Evolutionary conservation across 1,140 invertebrate species (phyloP), one percentile per base, ranked within the genome.

Genomic region (Scylla paramamosain): DNA sequence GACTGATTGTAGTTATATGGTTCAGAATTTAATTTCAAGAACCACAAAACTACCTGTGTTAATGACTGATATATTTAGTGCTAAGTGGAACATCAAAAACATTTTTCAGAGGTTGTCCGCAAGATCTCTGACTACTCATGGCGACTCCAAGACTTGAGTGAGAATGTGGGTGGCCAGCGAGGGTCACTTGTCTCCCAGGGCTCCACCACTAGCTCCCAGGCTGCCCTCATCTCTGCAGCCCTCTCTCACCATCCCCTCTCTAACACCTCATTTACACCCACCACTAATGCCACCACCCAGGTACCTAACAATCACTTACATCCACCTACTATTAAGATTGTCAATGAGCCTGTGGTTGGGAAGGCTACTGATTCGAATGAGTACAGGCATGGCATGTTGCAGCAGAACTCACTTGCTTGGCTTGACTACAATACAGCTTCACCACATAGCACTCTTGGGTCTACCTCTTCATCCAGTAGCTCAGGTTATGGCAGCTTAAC

Each of bases 231-330:
- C 92, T 94, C 95, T 92, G 93, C 95, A 92, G 95, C 93, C 93
- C 93, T 94, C 93, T 94, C 93, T 92, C 93, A 95, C 89, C 93
- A 93, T 92, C 95, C 90, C 90, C 95, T 95, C 93, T 93, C 95
- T 95, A 95, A 95, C 82, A 92, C 95, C 90, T 94, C 95, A 95
- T 90, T 95, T 94, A 94, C 93, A 94, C 95, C 95, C 89, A 94
- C 95, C 89, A 95, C 95, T 95, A 95, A 95, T 92, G 93, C 93
- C 90, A 92, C 93, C 83, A 82, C 95, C 88, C 93, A 95, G 95
- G 95, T 95, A 95, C 82, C 95, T 95, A 95, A 95, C 95, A 94
- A 77, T 83, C 32, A 93, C 92, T 87, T 87, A 86, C 93, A 94
- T 25, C 95, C 48, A 77, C 93, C 95, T 91, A 91, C 67, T 86